A percentile compares a stretch with the other conserved stretches of the same genome.
phyloP scores from a whole-genome alignment of 2,888 invertebrate genomes.

The Watsonalla binaria region DNA sequence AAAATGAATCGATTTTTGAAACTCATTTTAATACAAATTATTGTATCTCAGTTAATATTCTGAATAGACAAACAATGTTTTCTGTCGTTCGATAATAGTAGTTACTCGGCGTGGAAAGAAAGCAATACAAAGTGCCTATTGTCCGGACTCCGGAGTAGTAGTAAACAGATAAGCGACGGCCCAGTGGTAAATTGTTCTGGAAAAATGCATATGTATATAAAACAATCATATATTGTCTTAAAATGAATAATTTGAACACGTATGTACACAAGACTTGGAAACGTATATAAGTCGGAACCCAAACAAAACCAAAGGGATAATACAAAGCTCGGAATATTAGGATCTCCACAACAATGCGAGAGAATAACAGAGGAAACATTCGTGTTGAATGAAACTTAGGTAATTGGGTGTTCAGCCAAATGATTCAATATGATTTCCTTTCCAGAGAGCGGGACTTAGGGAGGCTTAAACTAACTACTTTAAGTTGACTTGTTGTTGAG shows the following conservation, averaged over 20 bases:
- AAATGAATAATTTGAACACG: too few species aligned
- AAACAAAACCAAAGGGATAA: neutral
- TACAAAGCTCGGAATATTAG: constrained; percentile 16
- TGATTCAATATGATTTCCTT: constrained; percentile 8
- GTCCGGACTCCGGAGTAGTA: too few species aligned
- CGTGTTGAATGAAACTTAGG: constrained; percentile 21
- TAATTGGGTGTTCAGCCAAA: constrained; percentile 19
- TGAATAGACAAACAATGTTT: neutral
- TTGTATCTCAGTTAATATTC: neutral
- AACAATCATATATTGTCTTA: too few species aligned
- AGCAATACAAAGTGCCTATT: too few species aligned
- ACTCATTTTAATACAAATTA: constrained; percentile 1
- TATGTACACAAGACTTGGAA: neutral
- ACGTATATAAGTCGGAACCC: neutral
- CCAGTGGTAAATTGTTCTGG: too few species aligned
- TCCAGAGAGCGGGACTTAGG: constrained; percentile 8
- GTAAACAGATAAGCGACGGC: too few species aligned
- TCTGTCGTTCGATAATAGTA: too few species aligned
- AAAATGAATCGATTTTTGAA: constrained; percentile 52
- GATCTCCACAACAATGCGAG: constrained; percentile 17
- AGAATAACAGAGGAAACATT: constrained; percentile 22
- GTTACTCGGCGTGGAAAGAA: too few species aligned
- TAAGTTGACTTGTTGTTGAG: neutral
- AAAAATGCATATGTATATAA: too few species aligned
- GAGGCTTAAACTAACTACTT: constrained; percentile 2